These are phyloP conservation scores for Dipodomys ordii DNA, from an alignment of 2,113 vertebrate genomes.

Conservation along the genomic window DNA sequence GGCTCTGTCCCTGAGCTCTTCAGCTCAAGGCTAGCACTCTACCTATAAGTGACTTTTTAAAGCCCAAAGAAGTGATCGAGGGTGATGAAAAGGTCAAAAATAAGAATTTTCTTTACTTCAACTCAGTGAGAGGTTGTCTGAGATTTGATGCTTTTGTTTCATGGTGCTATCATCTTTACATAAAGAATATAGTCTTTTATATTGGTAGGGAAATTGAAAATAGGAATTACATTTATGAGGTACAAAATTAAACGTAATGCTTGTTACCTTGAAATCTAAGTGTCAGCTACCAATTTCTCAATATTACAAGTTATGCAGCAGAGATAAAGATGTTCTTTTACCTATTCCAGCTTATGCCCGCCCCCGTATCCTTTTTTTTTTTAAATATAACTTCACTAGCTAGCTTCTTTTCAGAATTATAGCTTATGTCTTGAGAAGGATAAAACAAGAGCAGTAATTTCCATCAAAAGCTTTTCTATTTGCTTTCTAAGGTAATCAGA, in stretches of 20 bases:
- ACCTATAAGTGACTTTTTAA: no score
- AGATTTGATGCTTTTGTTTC: slow-evolving; percentile 47
- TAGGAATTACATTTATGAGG: slow-evolving; percentile 58
- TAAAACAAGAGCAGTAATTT: slow-evolving; percentile 49
- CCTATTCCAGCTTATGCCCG: slow-evolving; percentile 68
- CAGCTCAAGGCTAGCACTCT: no score
- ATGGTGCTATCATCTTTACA: slow-evolving; percentile 28
- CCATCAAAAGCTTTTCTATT: slow-evolving; percentile 21
- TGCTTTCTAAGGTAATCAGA: slow-evolving; percentile 67
- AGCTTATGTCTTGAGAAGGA: slow-evolving; percentile 59
- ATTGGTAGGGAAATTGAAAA: slow-evolving; percentile 63
- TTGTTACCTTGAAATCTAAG: slow-evolving; percentile 72
- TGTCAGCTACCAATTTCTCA: slow-evolving; percentile 65
- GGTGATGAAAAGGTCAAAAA: background rate
- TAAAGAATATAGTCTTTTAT: slow-evolving; percentile 57
- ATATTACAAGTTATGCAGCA: slow-evolving; percentile 60
- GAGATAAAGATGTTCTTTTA: slow-evolving; percentile 73
- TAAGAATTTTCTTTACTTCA: slow-evolving; percentile 26
- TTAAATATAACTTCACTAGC: slow-evolving; percentile 10
- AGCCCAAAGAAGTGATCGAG: background rate
- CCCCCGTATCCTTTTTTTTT: background rate
- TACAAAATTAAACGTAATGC: slow-evolving; percentile 66
- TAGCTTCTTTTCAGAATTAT: slow-evolving; percentile 67
- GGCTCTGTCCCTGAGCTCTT: no score
- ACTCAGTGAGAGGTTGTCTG: background rate